Base-by-base conservation (phyloP, 1,140 invertebrate species). In the Drosophila nigromelanica region DNA sequence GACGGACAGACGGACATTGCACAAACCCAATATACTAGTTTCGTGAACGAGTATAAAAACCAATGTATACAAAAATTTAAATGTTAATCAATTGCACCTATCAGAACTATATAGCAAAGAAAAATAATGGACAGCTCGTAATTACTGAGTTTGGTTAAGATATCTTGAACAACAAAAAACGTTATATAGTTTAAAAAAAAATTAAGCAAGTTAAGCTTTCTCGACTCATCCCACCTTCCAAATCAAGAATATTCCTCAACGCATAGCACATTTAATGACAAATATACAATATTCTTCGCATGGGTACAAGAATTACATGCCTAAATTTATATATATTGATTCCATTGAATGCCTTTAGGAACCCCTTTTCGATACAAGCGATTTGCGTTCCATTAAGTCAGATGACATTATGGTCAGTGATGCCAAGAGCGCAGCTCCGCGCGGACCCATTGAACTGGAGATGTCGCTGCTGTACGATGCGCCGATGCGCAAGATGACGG, bases 391-490 rank as follows among this genome's bases (percentile, higher is more conserved):
- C 15, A 78, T 92, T 18, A 91, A 89, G 58, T 91, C 91, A 42
- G 86, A 92, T 62, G 80, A 90, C 71, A 73, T 92, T 59, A 37
- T 78, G 24, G 70, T 89, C 6, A 75, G 14, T 24, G 81, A 78
- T 56, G 45, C 51, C 0, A 85, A 87, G 60, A 14, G 50, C 0
- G 2, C 55, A 4, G 60, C 71, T 3, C 77, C 77, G 1, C 78
- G 91, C 4, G 95, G 96, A 89, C 96, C 96, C 7, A 92, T 99
- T 52, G 90, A 91, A 37, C 43, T 89, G 56, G 97, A 98, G 91
- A 95, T 98, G 30, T 97, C 97, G 10, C 95, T 98, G 86, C 93
- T 96, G 11, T 98, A 98, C 91, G 97, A 98, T 90, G 95, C 96
- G 4, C 95, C 96, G 5, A 96, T 97, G 92, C 94, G 96, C 14